Evolutionary conservation across 2,888 invertebrate species (phyloP), one percentile per base, ranked within the genome.

Genomic region (Thymelicus sylvestris): DNA sequence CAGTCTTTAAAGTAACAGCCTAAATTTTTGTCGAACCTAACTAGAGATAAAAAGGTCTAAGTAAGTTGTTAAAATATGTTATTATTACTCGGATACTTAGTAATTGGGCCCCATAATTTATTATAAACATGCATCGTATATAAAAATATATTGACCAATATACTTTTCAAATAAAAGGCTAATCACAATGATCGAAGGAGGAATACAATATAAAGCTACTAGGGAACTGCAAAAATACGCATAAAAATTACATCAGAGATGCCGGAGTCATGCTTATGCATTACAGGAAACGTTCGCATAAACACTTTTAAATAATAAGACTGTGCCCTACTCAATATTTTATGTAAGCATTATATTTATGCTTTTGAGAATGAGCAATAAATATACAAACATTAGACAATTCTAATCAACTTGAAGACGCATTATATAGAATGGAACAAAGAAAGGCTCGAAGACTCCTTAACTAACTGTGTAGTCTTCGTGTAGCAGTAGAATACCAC

Each of bases 1-100:
- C 64, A 64, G 64, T 64, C 64, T 64, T 64, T 8, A 55, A 52
- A 64, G 12, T 47, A 52, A 64, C 64, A 39, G 31, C 63, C 50
- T 52, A 52, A 15, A 24, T 55, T 55, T 55, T 55, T 55, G 24
- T 10, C 19, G n/a, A 55, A 55, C 55, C 55, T 55, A 55, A 55
- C 24, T 55, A 55, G 55, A 55, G 24, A 24, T 24, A 55, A 10
- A 31, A 55, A 55, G 24, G 24, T 55, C 6, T 24, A 55, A 55
- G 24, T 55, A 55, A 15, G 12, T 55, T 55, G 24, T 55, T 24
- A 19, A 52, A 24, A 55, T 19, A 55, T 55, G 24, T 55, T 55
- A 55, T 55, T 55, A 52, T 19, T 52, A 52, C 2, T 50, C 7
- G 15, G 8, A 52, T 52, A 19, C 19, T 52, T 19, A 52, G 2